Evolutionary conservation across 1,140 invertebrate genomes (phyloP).

Genomic region (Drosophila setifemur): DNA sequence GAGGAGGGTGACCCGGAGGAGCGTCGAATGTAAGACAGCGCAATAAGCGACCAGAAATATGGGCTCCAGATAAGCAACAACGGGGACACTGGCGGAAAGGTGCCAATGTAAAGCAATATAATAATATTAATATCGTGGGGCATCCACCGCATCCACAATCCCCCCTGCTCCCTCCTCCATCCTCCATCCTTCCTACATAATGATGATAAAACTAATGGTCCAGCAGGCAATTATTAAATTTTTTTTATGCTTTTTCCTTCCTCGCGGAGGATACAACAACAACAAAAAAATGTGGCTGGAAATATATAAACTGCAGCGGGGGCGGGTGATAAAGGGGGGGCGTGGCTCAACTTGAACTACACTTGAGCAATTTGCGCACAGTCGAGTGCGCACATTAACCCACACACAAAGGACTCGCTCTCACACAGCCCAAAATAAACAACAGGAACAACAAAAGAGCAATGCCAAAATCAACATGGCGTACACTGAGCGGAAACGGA

Average conservation of each 20-base stretch:
- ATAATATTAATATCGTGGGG: conserved; percentile 34
- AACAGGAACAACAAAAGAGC: conserved; percentile 47
- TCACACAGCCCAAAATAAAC: conserved; percentile 18
- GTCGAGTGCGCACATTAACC: conserved; percentile 77
- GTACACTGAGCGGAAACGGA: conserved; percentile 72
- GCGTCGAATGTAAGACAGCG: conserved; percentile 64
- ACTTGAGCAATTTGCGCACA: conserved; percentile 79
- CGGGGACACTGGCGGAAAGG: conserved; percentile 49
- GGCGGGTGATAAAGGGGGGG: too few species aligned
- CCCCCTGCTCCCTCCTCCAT: neutral
- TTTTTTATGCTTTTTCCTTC: conserved; percentile 42
- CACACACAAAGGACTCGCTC: conserved; percentile 43
- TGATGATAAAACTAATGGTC: conserved; percentile 72
- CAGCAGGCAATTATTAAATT: conserved; percentile 65
- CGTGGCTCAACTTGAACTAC: conserved; percentile 66
- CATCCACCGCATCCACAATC: too few species aligned
- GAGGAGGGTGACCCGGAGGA: neutral
- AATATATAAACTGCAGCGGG: conserved; percentile 39
- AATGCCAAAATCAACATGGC: conserved; percentile 73
- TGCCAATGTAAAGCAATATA: conserved; percentile 71
- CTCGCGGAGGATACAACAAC: too few species aligned
- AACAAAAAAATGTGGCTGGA: conserved; percentile 28
- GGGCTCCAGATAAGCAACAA: conserved; percentile 54
- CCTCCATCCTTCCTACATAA: conserved; percentile 14
- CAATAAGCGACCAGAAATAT: conserved; percentile 72